Evolutionary conservation across 2,113 vertebrate species (phyloP).

Genomic region (Tiliqua scincoides): DNA sequence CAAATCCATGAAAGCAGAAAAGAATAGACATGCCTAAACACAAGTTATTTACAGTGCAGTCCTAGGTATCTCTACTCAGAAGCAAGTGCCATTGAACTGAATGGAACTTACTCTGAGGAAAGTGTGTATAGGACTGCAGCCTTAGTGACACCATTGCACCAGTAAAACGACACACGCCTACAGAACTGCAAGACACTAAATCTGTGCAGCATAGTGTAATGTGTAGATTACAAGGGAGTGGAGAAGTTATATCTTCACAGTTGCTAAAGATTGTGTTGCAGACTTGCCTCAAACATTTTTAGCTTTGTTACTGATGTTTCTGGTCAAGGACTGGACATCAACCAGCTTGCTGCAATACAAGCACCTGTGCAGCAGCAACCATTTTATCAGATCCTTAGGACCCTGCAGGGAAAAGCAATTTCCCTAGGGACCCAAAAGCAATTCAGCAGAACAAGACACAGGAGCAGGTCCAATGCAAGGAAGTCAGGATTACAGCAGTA

Average conservation of each 20-base stretch:
- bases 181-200: not conserved
- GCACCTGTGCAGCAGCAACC: not conserved
- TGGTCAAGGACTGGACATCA: not conserved
- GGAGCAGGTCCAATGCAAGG: too few relatives aligned
- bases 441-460: not conserved
- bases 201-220: not conserved
- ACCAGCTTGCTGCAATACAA: not conserved
- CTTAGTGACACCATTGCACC: not conserved
- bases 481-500: too few relatives aligned
- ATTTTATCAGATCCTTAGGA: not conserved
- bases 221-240: not conserved
- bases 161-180: not conserved
- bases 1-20: not conserved
- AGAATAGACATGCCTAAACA: not conserved
- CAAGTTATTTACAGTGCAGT: not conserved
- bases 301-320: not conserved
- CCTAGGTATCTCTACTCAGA: too few relatives aligned
- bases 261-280: not conserved
- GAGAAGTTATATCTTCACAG: not conserved
- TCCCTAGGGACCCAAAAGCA: too few relatives aligned
- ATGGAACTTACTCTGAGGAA: too few relatives aligned
- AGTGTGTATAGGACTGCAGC: too few relatives aligned
- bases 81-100: too few relatives aligned
- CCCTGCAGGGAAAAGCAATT: too few relatives aligned
- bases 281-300: not conserved